Evolutionary conservation across 2,113 vertebrate species (phyloP).

Genomic region (Ramphastos sulfuratus): DNA sequence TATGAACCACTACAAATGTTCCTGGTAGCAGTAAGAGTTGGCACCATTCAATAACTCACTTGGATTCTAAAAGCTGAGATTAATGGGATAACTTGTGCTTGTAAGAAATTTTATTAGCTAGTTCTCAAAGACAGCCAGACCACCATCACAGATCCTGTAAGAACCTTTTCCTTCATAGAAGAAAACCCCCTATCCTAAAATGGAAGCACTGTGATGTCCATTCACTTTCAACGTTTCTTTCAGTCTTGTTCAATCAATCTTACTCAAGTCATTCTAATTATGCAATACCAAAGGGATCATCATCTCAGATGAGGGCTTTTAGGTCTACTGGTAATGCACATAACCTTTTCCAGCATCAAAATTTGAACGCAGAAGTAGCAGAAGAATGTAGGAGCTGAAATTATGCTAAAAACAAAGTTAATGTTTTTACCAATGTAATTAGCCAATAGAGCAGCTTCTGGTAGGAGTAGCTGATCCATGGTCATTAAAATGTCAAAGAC

Average conservation of each 20-base stretch:
- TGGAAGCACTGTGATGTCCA: not conserved
- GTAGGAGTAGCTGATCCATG: not conserved
- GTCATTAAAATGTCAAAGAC: constrained; percentile 59
- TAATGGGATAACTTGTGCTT: not conserved
- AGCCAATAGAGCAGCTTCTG: constrained; percentile 2
- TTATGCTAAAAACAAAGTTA: not conserved
- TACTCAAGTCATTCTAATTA: not conserved
- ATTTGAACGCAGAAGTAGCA: not conserved
- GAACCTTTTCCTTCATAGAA: not conserved
- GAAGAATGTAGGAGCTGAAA: not conserved
- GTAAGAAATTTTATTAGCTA: not conserved
- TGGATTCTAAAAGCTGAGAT: not conserved
- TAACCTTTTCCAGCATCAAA: not conserved
- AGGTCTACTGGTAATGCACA: not conserved
- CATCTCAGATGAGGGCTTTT: not conserved
- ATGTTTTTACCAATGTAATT: constrained; percentile 16
- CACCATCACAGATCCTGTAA: not conserved
- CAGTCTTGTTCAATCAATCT: not conserved
- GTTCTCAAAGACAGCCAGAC: not conserved
- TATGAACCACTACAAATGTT: not conserved
- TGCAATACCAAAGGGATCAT: not conserved
- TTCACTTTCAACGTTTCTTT: not conserved
- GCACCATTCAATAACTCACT: not conserved
- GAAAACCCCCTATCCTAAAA: not conserved
- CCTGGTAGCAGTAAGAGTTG: not conserved